A percentile compares a stretch with the other conserved stretches of the same genome.
Conservation (phyloP, 2,113 vertebrate genomes). For the Blennius ocellaris region DNA sequence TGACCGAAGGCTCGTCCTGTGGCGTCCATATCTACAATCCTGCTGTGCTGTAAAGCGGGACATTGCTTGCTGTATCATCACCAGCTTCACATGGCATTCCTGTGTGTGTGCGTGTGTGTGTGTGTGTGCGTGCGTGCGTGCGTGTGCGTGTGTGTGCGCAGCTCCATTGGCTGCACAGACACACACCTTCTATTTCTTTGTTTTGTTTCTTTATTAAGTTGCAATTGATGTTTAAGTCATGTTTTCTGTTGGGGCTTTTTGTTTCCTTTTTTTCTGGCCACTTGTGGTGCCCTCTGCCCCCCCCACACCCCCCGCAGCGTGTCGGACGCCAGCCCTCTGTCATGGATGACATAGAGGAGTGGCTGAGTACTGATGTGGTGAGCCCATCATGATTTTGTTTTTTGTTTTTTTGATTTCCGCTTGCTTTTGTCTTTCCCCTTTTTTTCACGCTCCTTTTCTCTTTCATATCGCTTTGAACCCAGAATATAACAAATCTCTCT, state of each 20-base stretch:
- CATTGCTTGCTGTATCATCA: neutral
- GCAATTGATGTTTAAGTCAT: conserved; percentile 55
- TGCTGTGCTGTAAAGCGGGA: neutral
- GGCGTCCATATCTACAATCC: neutral
- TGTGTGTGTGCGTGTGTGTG: neutral
- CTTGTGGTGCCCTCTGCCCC: conserved; percentile 78
- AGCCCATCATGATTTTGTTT: conserved; percentile 84
- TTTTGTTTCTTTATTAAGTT: conserved; percentile 52
- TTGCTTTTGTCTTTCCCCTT: conserved; percentile 30
- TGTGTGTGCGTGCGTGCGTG: neutral
- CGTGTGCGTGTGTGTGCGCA: neutral
- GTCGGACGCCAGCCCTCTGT: conserved; percentile 94
- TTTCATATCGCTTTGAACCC: neutral
- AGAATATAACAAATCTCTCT: conserved; percentile 24
- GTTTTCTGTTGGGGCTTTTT: conserved; percentile 73
- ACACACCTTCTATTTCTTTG: neutral
- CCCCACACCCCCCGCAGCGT: conserved; percentile 86
- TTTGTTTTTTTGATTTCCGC: conserved; percentile 79
- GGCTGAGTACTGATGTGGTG: conserved; percentile 99
- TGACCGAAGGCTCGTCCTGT: neutral
- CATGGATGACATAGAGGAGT: conserved; percentile 99
- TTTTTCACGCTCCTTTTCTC: conserved; percentile 16
- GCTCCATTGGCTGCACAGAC: too few relatives aligned
- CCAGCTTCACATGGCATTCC: neutral
- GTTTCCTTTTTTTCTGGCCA: conserved; percentile 74